These are phyloP conservation scores for Coreius guichenoti DNA, from an alignment of 2,797 vertebrate species.

Conservation along the genomic window DNA sequence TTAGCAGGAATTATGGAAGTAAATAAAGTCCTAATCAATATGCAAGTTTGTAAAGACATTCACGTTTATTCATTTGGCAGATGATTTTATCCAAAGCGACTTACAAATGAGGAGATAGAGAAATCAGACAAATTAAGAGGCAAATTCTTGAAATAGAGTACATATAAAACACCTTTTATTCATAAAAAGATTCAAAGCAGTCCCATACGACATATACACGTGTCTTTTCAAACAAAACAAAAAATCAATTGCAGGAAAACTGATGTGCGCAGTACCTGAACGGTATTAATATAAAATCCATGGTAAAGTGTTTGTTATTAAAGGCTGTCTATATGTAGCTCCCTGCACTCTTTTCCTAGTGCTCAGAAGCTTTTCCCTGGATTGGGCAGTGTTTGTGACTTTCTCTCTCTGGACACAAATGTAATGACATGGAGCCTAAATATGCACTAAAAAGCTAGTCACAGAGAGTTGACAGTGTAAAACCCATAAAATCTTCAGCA, in stretches of 20 bases:
- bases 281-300: slow-evolving; percentile 78
- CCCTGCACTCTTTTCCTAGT: slow-evolving; percentile 72
- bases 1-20: neutral
- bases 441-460: slow-evolving; percentile 53
- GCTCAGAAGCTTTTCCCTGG: slow-evolving; percentile 60
- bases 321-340: slow-evolving; percentile 63
- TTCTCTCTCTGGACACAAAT: slow-evolving; percentile 40
- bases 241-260: slow-evolving; percentile 73
- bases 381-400: slow-evolving; percentile 35
- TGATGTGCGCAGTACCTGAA: slow-evolving; percentile 78
- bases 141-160: slow-evolving; percentile 67
- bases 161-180: slow-evolving; percentile 84
- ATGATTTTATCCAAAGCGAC: neutral
- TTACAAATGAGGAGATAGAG: neutral
- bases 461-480: slow-evolving; percentile 64
- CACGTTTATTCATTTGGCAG: neutral
- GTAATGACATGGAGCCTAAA: slow-evolving; percentile 44
- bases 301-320: slow-evolving; percentile 64
- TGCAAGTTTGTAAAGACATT: neutral
- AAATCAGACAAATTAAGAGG: slow-evolving; percentile 24
- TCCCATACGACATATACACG: slow-evolving; percentile 81
- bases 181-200: slow-evolving; percentile 78
- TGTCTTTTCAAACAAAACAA: slow-evolving; percentile 70
- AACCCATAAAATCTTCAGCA: slow-evolving; percentile 58
- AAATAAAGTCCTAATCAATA: neutral